phyloP scores from a whole-genome alignment of 2,797 vertebrate species.

The Craterocephalus amniculus region DNA sequence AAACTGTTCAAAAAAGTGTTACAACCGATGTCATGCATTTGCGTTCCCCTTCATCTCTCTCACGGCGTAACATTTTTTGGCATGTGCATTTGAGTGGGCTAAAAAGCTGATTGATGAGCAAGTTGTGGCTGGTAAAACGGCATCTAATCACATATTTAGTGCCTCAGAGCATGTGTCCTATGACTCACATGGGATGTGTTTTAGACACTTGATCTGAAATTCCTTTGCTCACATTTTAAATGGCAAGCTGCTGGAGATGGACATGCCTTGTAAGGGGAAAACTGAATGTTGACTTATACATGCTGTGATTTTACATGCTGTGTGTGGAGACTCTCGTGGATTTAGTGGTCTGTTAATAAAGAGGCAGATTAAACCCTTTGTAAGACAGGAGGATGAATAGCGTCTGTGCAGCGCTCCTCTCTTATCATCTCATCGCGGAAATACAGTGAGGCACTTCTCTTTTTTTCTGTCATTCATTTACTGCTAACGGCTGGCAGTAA shows the following conservation, averaged over 20 bases:
- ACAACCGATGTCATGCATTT: neutral
- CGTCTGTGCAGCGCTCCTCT: neutral
- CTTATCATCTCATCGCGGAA: neutral
- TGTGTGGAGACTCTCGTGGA: neutral
- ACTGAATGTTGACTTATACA: slow-evolving; percentile 6
- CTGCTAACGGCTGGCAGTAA: neutral
- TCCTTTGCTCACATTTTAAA: slow-evolving; percentile 9
- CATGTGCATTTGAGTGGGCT: neutral
- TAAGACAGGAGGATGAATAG: neutral
- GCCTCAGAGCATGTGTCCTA: slow-evolving; percentile 3
- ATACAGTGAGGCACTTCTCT: neutral
- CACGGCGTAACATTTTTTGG: neutral
- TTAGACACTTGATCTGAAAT: slow-evolving; percentile 21
- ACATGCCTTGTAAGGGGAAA: neutral
- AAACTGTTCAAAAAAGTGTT: too few relatives aligned
- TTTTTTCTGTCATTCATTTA: neutral
- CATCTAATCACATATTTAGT: slow-evolving; percentile 20
- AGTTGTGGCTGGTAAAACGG: neutral
- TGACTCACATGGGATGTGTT: slow-evolving; percentile 11
- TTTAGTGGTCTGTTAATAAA: slow-evolving; percentile 10
- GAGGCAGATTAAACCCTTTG: neutral
- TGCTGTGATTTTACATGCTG: slow-evolving; percentile 1
- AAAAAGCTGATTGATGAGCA: slow-evolving; percentile 2
- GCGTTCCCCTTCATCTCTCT: neutral
- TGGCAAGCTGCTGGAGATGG: neutral